A percentile compares a stretch with the other conserved stretches of the same genome.
These are phyloP conservation scores for Neostethus bicornis DNA, from an alignment of 2,797 vertebrate species.

Conservation along the genomic window DNA sequence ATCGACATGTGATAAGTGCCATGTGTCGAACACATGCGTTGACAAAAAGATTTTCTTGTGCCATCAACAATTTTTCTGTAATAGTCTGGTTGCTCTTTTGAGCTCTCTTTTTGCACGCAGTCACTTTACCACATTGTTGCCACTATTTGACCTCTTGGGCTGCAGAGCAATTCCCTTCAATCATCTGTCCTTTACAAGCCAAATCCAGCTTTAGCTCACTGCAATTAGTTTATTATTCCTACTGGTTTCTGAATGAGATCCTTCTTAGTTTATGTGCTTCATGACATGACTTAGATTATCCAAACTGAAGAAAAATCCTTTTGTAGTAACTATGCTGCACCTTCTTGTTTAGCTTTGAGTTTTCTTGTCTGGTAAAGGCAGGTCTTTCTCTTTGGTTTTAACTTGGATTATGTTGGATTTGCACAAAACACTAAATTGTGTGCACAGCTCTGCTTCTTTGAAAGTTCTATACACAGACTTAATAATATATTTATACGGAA, in stretches of 20 bases:
- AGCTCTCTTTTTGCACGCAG: neutral
- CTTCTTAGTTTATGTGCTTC: slow-evolving; percentile 26
- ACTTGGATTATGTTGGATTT: slow-evolving; percentile 67
- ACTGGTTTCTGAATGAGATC: slow-evolving; percentile 23
- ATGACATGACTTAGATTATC: slow-evolving; percentile 15
- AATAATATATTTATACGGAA: slow-evolving; percentile 6
- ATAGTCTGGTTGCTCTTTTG: slow-evolving; percentile 4
- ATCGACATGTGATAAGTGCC: slow-evolving; percentile 14
- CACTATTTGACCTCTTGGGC: slow-evolving; percentile 57
- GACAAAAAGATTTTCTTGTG: slow-evolving; percentile 37
- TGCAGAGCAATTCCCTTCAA: slow-evolving; percentile 43
- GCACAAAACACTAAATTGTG: slow-evolving; percentile 46
- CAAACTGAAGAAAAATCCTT: slow-evolving; percentile 38
- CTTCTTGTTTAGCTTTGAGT: slow-evolving; percentile 44
- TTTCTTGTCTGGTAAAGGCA: slow-evolving; percentile 64
- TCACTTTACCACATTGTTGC: slow-evolving; percentile 16
- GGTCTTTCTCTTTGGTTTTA: slow-evolving; percentile 56
- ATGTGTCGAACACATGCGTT: slow-evolving; percentile 29
- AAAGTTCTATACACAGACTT: neutral
- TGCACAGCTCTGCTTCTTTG: slow-evolving; percentile 40
- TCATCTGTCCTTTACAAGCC: slow-evolving; percentile 39
- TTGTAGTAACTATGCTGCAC: slow-evolving; percentile 14
- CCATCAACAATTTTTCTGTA: slow-evolving; percentile 10
- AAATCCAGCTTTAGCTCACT: slow-evolving; percentile 35
- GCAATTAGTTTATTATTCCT: slow-evolving; percentile 57